A percentile compares a stretch with the other conserved stretches of the same genome.
These are phyloP conservation scores for Entomobrya multifasciata DNA, from an alignment of 2,888 invertebrate genomes.

Conservation along the genomic window DNA sequence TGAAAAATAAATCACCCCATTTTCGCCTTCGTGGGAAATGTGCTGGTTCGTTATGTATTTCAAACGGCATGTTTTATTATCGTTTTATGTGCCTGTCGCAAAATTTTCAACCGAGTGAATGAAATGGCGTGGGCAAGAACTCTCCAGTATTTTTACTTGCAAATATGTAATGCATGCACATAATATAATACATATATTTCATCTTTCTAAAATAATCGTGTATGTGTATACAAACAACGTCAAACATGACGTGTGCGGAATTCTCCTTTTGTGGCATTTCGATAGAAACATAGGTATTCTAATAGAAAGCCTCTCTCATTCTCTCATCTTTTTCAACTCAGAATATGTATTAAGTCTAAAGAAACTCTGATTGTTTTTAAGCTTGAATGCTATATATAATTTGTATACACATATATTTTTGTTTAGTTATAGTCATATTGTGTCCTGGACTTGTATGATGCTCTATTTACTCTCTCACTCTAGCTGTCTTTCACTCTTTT, in stretches of 20 bases:
- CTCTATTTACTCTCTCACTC: neutral
- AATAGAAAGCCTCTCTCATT: neutral
- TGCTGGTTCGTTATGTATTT: neutral
- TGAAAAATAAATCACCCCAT: slow-evolving; percentile 55
- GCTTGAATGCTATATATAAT: neutral
- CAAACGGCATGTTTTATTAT: neutral
- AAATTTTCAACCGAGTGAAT: neutral
- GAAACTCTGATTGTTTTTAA: slow-evolving; percentile 28
- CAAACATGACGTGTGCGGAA: slow-evolving; percentile 51
- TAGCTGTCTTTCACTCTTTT: neutral
- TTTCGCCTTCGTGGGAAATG: slow-evolving; percentile 27
- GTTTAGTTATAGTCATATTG: neutral
- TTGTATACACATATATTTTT: too few relatives aligned
- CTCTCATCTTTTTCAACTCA: neutral
- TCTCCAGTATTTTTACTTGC: slow-evolving; percentile 5
- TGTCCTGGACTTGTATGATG: neutral
- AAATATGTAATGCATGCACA: too few relatives aligned
- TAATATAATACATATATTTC: too few relatives aligned
- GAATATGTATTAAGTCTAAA: neutral
- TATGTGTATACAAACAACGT: neutral
- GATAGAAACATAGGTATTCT: slow-evolving; percentile 13
- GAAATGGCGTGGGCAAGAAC: slow-evolving; percentile 31
- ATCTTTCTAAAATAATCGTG: too few relatives aligned
- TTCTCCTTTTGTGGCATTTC: slow-evolving; percentile 17
- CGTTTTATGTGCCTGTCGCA: neutral